These are phyloP conservation scores for Holothuria glaberrima DNA, from an alignment of 35 echinoderm and acorn worm genomes.

Conservation along the genomic window DNA sequence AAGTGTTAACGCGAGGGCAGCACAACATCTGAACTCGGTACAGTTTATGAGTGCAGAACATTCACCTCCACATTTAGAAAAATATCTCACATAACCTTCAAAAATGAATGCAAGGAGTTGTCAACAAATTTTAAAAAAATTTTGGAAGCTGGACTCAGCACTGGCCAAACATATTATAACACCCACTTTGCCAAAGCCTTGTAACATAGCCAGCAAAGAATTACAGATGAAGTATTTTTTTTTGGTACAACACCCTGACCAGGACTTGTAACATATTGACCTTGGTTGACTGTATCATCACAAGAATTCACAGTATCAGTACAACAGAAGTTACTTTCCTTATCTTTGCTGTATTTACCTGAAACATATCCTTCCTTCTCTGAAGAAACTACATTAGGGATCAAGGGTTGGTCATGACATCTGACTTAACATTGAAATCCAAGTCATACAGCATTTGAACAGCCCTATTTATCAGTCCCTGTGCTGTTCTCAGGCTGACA, in stretches of 20 bases:
- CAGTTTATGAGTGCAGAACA: conserved; percentile 32
- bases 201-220: background rate
- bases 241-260: conserved; percentile 39
- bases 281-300: conserved; percentile 21
- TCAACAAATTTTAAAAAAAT: background rate
- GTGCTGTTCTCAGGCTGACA: too few species aligned
- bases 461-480: too few species aligned
- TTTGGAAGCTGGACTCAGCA: background rate
- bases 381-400: background rate
- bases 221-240: background rate
- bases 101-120: background rate
- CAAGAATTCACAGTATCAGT: background rate
- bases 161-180: background rate
- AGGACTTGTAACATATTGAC: conserved; percentile 1
- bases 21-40: too few species aligned
- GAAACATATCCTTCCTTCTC: background rate
- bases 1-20: too few species aligned
- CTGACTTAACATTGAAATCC: background rate
- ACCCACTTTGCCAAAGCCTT: background rate
- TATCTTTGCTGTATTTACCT: background rate
- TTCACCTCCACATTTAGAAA: conserved; percentile 33
- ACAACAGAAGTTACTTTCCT: background rate
- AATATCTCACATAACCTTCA: background rate
- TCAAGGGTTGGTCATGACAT: background rate
- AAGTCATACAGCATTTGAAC: background rate